These are phyloP conservation scores for Desmodus rotundus DNA, from an alignment of 2,113 vertebrate genomes.

Conservation along the genomic window DNA sequence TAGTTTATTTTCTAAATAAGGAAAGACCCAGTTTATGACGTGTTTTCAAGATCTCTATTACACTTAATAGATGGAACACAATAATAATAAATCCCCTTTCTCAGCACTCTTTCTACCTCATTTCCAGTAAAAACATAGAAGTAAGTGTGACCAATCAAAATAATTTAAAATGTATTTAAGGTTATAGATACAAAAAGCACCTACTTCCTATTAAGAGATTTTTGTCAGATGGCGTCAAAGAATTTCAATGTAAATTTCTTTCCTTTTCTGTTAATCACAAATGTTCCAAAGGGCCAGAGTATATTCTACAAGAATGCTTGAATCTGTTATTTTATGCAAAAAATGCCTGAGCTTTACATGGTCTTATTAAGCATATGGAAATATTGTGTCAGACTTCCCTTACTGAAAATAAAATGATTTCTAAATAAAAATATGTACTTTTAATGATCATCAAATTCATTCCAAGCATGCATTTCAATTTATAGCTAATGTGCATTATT, in stretches of 20 bases:
- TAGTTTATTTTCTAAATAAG: not conserved
- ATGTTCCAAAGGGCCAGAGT: not conserved
- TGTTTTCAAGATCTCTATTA: not conserved
- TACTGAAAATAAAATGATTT: constrained; percentile 44
- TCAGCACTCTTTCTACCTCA: not conserved
- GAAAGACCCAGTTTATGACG: not conserved
- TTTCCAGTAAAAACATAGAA: not conserved
- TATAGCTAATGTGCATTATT: not conserved
- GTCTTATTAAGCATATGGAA: not conserved
- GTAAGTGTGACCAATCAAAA: not conserved
- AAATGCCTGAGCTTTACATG: not conserved
- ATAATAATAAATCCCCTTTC: not conserved
- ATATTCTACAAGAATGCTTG: not conserved
- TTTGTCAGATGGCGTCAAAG: not conserved
- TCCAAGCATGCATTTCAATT: constrained; percentile 25
- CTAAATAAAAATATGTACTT: not conserved
- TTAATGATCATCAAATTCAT: not conserved
- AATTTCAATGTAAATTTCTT: constrained; percentile 9
- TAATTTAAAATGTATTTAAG: constrained; percentile 21
- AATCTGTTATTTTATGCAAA: constrained; percentile 1
- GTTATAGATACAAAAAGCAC: not conserved
- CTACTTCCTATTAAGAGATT: not conserved
- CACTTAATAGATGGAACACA: not conserved
- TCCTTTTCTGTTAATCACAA: not conserved
- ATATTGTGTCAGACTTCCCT: not conserved